A percentile compares a stretch with the other conserved stretches of the same genome.
These are phyloP conservation scores for Urosaurus nigricauda DNA, from an alignment of 2,797 vertebrate genomes.

Conservation along the genomic window DNA sequence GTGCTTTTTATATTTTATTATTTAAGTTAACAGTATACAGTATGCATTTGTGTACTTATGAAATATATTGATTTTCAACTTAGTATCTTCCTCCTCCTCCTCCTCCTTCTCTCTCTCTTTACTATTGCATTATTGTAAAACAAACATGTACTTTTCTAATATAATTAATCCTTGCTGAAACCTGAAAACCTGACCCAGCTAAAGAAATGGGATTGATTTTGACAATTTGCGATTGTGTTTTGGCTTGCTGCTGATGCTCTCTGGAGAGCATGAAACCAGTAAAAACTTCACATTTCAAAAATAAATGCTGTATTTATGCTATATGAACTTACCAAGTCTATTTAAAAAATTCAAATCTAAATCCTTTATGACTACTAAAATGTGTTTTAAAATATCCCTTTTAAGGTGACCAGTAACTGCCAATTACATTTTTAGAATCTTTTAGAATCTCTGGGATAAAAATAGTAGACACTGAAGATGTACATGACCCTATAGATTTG, in stretches of 20 bases:
- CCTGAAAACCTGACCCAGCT: background rate
- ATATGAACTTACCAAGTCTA: background rate
- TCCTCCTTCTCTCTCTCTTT: background rate
- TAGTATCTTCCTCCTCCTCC: background rate
- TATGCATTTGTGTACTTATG: background rate
- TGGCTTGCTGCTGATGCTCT: background rate
- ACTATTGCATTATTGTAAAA: background rate
- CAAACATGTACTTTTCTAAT: background rate
- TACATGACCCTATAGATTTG: background rate
- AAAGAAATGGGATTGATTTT: background rate
- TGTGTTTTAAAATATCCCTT: background rate
- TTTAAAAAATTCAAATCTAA: background rate
- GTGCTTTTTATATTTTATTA: background rate
- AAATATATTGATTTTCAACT: too few species aligned
- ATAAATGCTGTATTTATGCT: conserved; percentile 3
- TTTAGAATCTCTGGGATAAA: background rate
- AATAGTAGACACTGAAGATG: background rate
- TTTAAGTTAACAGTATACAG: background rate
- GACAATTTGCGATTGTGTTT: background rate
- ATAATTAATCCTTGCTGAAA: too few species aligned
- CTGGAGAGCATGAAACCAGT: background rate
- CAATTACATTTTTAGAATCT: background rate
- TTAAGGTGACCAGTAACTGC: background rate
- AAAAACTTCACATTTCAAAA: background rate
- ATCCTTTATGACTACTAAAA: background rate